Evolutionary conservation across 2,797 vertebrate genomes (phyloP), one percentile per base, ranked within the genome.

Genomic region (Falco concolor): DNA sequence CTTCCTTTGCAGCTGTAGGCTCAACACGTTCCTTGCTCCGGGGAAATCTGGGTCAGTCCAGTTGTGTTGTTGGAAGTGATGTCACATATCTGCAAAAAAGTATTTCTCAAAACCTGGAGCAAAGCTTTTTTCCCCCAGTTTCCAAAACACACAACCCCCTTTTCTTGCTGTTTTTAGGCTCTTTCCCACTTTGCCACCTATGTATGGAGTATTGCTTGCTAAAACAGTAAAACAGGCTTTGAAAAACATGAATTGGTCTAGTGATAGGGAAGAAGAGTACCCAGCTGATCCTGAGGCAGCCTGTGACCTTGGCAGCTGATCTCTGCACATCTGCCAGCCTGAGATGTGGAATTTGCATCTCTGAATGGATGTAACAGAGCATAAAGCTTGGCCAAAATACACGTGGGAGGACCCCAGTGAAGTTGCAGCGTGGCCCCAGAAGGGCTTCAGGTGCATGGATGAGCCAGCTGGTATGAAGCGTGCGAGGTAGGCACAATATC

Each of bases 271-370:
- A 25, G 40, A 78, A 6, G 34, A 40, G 61, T 24, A 27, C 44
- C 0, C 2, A 23, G 2, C 32, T 12, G 44, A 12, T 70, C 40
- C 36, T 11, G 14, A 63, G 68, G 44, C 68, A 80, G 60, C 28
- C 42, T 0, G 3, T 15, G 45, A 6, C 42, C 52, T 84, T 8
- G 1, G 32, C 38, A 19, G 44, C 56, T 38, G 2, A 0, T 52
- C 38, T 72, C 63, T 49, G 19, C 14, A 49, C 38, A 32, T 42
- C 42, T 5, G 5, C 30, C 45, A 40, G 30, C 56, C 45, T 20
- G 53, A 59, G 49, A 14, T 34, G 53, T 42, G 77, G 47, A 19
- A 59, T 25, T 38, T 68, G 13, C 9, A 4, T 45, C 78, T 72
- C 57, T 32, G 56, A 36, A 25, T 7, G 49, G 10, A 52, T 56